Evolutionary conservation across 2,888 invertebrate genomes (phyloP), one percentile per base, ranked within the genome.

Genomic region (Tinea trinotella): DNA sequence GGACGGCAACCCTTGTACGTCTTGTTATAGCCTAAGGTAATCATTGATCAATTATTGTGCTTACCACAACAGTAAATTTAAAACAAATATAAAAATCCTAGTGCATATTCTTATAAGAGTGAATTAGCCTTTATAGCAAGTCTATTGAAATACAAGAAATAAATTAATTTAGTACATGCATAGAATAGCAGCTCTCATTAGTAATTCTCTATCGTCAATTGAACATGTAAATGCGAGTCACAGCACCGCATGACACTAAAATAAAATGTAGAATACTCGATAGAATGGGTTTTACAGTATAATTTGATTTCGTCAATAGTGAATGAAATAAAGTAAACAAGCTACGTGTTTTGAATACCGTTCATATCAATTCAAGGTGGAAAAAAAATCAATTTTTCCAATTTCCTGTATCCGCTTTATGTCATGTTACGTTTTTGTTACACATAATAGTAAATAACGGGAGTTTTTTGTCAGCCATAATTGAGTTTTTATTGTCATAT

Each of bases 321-420:
- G 46, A 46, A 46, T 46, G 19, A 19, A 46, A 46, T 46, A 46
- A 46, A 46, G 46, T 46, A 46, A 46, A 46, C 46, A 46, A 17
- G 18, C 13, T 19, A 46, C 46, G 46, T 46, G 46, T 19, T 46
- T 46, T 46, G 46, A 46, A 46, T 46, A 19, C 19, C 17, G 18
- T 46, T 17, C 19, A 46, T 46, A 46, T 17, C 12, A 46, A 46
- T 19, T 19, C 3, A 46, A 46, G 46, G 46, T 46, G 19, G 17
- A 46, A 46, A 46, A 24, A 46, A 46, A 46, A 19, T 46, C 46
- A 46, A 46, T 46, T 46, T 40, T 46, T 46, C 46, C 46, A 46
- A 46, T 46, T 46, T 46, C 46, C 46, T 46, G 46, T 46, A 18
- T 46, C 46, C 46, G 46, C 17, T 46, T 17, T 46, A 46, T 46